Percentiles rank a stretch among this genome's conserved stretches.
Evolutionary conservation across 2,888 invertebrate species (phyloP).

Genomic region (Chrysolina oricalcia): DNA sequence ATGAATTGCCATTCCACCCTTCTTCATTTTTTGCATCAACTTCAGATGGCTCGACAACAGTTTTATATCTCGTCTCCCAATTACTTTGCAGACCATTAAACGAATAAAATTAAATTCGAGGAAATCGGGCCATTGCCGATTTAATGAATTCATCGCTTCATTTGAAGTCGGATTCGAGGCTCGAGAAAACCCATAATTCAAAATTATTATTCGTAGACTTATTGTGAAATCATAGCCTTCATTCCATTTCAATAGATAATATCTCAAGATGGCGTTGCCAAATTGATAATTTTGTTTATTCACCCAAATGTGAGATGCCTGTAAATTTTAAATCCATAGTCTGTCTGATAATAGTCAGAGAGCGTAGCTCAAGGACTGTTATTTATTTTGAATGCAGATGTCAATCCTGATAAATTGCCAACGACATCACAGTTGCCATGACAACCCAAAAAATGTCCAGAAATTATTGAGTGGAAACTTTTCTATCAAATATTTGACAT

Average conservation of each 20-base stretch:
- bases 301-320: no score
- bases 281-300: no score
- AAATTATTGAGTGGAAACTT: no score
- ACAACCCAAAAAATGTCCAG: no score
- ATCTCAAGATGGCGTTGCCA: no score
- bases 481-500: no score
- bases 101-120: constrained; percentile 7
- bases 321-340: no score
- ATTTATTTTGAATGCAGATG: no score
- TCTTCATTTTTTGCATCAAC: constrained; percentile 12
- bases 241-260: not conserved
- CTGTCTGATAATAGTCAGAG: no score
- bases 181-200: not conserved
- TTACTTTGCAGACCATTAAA: constrained; percentile 17
- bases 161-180: not conserved
- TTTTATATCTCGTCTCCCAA: constrained; percentile 17
- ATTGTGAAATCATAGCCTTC: not conserved
- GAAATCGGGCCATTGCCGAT: not conserved
- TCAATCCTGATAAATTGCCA: no score
- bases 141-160: constrained; percentile 14
- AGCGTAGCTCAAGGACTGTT: no score
- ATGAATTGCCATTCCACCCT: not conserved
- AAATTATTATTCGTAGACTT: not conserved
- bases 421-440: no score
- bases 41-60: constrained; percentile 15